Conservation (phyloP, 2,888 invertebrate species). For the Parnassius orleans region DNA sequence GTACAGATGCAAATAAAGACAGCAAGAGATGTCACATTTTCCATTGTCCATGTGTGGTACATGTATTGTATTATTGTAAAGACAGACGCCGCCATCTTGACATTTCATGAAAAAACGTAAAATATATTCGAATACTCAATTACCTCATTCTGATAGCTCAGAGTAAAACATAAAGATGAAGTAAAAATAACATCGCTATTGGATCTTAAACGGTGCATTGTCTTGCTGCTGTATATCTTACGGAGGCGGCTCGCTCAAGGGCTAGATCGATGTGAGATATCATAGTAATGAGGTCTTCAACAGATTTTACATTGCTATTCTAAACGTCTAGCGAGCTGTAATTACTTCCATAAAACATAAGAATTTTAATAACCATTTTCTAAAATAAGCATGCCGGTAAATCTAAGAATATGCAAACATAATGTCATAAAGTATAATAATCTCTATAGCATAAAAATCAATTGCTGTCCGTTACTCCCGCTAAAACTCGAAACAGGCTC, state of each 20-base stretch:
- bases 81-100: background rate
- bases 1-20: too few relatives aligned
- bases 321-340: background rate
- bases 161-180: conserved; percentile 32
- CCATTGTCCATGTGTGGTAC: too few relatives aligned
- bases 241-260: conserved; percentile 33
- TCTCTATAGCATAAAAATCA: too few relatives aligned
- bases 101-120: background rate
- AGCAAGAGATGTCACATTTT: too few relatives aligned
- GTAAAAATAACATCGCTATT: conserved; percentile 23
- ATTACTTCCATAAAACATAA: background rate
- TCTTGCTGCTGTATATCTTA: conserved; percentile 29
- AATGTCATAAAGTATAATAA: too few relatives aligned
- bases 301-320: conserved; percentile 9
- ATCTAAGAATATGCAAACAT: too few relatives aligned
- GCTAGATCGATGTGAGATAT: conserved; percentile 38
- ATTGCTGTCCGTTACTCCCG: too few relatives aligned
- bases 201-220: conserved; percentile 33
- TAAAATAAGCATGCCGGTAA: too few relatives aligned
- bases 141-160: conserved; percentile 26
- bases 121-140: background rate
- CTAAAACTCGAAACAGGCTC: too few relatives aligned
- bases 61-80: background rate
- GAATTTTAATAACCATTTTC: too few relatives aligned
- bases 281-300: conserved; percentile 34